phyloP scores from a whole-genome alignment of 2,113 vertebrate genomes.

The Podilymbus podiceps region DNA sequence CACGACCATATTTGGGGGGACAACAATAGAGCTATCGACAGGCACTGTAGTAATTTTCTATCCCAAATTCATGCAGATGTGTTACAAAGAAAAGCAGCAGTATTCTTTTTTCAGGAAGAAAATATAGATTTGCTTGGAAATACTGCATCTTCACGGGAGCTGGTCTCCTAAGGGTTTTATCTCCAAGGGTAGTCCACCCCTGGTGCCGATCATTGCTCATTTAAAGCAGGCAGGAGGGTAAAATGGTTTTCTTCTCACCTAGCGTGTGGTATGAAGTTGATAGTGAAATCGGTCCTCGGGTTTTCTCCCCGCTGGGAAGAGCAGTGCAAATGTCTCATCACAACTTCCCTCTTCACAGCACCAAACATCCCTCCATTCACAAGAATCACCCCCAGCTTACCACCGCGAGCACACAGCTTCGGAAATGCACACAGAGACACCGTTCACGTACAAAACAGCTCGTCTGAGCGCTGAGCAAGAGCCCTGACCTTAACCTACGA shows the following conservation, averaged over 20 bases:
- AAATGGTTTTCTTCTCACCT: not conserved
- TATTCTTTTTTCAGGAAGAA: not conserved
- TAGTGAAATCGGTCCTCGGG: not conserved
- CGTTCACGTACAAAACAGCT: accelerated
- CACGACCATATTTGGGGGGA: not conserved
- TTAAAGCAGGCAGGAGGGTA: not conserved
- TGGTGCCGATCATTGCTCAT: not conserved
- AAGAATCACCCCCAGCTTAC: not conserved
- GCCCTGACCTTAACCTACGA: not conserved
- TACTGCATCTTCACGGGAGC: accelerated
- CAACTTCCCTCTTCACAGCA: not conserved
- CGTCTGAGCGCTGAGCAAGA: not conserved
- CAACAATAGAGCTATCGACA: not conserved
- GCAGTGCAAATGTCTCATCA: not conserved
- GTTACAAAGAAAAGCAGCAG: not conserved
- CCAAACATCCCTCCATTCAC: not conserved
- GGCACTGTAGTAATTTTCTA: not conserved
- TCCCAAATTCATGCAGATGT: not conserved
- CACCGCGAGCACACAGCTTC: not conserved
- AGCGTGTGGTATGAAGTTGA: accelerated
- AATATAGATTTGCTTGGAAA: not conserved
- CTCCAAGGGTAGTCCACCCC: not conserved
- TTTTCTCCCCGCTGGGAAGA: not conserved
- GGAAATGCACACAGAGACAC: not conserved
- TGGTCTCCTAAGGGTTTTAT: not conserved